These are phyloP conservation scores for Diachasmimorpha longicaudata DNA, from an alignment of 1,140 invertebrate genomes.

Conservation along the genomic window DNA sequence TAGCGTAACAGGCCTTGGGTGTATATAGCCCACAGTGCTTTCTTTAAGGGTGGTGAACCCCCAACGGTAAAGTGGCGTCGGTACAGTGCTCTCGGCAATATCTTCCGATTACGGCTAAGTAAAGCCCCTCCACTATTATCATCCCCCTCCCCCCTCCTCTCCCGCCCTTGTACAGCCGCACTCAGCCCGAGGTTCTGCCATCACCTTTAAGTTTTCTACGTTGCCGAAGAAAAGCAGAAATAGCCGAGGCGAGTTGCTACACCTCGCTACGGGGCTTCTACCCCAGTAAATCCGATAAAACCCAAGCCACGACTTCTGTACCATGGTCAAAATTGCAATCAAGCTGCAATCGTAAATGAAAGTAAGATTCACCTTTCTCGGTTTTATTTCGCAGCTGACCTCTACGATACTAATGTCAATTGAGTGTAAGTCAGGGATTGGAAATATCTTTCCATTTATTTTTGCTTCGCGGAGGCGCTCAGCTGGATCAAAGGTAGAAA, in stretches of 20 bases:
- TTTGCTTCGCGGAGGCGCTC: not conserved
- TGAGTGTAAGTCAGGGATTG: not conserved
- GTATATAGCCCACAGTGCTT: constrained; percentile 45
- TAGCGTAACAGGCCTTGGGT: constrained; percentile 43
- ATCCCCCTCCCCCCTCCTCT: not conserved
- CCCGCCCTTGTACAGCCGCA: not conserved
- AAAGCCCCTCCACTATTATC: constrained; percentile 43
- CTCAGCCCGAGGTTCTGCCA: not conserved
- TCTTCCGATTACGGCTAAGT: constrained; percentile 63
- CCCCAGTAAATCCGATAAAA: constrained; percentile 52
- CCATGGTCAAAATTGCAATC: constrained; percentile 50
- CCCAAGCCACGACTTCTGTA: constrained; percentile 24
- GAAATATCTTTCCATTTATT: not conserved
- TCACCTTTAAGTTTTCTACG: not conserved
- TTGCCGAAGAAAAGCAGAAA: not conserved
- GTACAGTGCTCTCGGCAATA: constrained; percentile 60
- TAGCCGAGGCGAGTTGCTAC: not conserved
- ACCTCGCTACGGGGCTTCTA: constrained; percentile 3
- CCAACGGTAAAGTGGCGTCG: constrained; percentile 59
- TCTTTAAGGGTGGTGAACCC: constrained; percentile 48
- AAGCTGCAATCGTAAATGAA: constrained; percentile 42
- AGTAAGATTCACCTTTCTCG: not conserved
- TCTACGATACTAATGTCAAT: not conserved
- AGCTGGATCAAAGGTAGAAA: not conserved
- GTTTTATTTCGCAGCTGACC: not conserved